Evolutionary conservation across 1,140 invertebrate genomes (phyloP).

Genomic region (Sminthurides bifidus): DNA sequence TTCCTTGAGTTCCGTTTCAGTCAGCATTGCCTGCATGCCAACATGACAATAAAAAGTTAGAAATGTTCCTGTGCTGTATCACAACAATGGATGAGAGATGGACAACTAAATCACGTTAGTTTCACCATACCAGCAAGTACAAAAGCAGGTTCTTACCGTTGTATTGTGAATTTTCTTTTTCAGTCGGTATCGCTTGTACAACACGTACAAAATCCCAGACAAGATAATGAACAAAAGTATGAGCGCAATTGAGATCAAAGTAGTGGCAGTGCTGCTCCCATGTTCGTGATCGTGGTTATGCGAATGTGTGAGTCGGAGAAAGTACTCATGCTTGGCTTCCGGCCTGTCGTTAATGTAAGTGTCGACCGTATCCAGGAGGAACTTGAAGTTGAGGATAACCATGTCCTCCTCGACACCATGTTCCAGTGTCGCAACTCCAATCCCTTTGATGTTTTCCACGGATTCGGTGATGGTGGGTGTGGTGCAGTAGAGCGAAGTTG

Average conservation of each 20-base stretch:
- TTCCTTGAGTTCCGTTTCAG: constrained; percentile 9
- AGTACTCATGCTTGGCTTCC: not conserved
- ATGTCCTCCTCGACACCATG: not conserved
- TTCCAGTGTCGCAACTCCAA: not conserved
- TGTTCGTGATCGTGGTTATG: not conserved
- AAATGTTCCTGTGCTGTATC: not conserved
- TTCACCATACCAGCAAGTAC: not conserved
- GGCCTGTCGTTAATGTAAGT: not conserved
- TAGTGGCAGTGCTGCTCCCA: not conserved
- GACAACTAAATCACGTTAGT: not conserved
- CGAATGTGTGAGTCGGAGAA: not conserved
- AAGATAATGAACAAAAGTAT: not conserved
- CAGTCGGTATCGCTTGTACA: not conserved
- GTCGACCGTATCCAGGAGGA: not conserved
- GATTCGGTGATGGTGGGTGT: not conserved
- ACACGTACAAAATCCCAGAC: not conserved
- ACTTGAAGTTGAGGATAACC: not conserved
- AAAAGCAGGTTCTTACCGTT: not conserved
- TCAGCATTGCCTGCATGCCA: not conserved
- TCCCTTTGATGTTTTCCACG: not conserved
- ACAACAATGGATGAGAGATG: not conserved
- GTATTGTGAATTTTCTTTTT: not conserved
- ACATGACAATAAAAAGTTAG: not conserved
- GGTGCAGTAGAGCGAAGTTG: not conserved
- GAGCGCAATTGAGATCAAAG: not conserved